Evolutionary conservation across 2,888 invertebrate species (phyloP), one percentile per base, ranked within the genome.

Genomic region (Oxycera nigricornis): DNA sequence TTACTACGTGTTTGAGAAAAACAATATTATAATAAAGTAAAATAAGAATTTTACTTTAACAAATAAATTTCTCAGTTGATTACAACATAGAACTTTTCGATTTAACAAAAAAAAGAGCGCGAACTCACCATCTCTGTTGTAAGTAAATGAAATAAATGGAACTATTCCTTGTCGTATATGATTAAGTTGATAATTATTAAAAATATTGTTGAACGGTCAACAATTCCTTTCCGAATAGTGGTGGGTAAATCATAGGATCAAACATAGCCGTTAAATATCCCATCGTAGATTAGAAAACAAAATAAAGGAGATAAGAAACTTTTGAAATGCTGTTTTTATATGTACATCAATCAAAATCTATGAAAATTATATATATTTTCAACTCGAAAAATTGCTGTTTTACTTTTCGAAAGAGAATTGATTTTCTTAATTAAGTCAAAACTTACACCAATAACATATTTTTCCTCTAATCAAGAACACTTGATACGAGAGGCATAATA

Each of bases 381-480:
- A 65, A 41, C 65, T 11, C 11, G 41, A 65, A 41, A 65, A 24
- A 22, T 11, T 65, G 41, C 24, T 26, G 26, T 26, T 59, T 22
- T 2, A 14, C 30, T 59, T 20, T 31, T 65, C 59, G 14, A 41
- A 41, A 24, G 2, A 39, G n/a, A 28, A 30, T 61, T 61, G 17
- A 46, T 28, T 62, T 70, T 52, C 70, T 70, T 70, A 70, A 52
- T 70, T 70, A 70, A 9, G 55, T 70, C 70, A 70, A 70, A 70
- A 70, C 70, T 70, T 70, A 70, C 70, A 70, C 70, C 70, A 70
- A 28, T 70, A 70, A 70, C 55, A 55, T 28, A 55, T 70, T 55
- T 50, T 22, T 55, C 52, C 7, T 39, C 9, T 68, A 28, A n/a
- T 31, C 55, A 70, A 70, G n/a, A n/a, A 50, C 22, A 11, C 14